phyloP scores from a whole-genome alignment of 2,113 vertebrate species.

The Excalfactoria chinensis region DNA sequence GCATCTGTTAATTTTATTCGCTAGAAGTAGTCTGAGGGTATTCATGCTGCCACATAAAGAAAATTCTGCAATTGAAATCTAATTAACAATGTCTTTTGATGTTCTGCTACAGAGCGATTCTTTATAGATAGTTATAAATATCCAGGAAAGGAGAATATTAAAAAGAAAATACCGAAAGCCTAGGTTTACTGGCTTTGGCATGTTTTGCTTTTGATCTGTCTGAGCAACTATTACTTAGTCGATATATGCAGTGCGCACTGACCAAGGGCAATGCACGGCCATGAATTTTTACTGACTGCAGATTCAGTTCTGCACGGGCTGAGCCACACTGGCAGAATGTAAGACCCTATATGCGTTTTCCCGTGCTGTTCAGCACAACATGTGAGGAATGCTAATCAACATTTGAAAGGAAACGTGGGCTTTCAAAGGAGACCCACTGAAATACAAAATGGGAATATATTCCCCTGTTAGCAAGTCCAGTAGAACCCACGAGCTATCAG shows the following conservation, averaged over 20 bases:
- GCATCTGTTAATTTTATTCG: slow-evolving; percentile 39
- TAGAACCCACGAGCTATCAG: not conserved
- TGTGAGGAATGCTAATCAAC: slow-evolving; percentile 62
- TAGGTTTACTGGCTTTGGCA: slow-evolving; percentile 4
- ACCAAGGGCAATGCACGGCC: slow-evolving; percentile 36
- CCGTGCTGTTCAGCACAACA: slow-evolving; percentile 16
- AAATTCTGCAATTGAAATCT: not conserved
- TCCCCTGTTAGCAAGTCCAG: not conserved
- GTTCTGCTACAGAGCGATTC: slow-evolving; percentile 24
- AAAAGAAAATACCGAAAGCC: slow-evolving; percentile 38
- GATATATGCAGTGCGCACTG: not conserved
- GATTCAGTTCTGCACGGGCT: not conserved
- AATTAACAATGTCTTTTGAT: slow-evolving; percentile 28
- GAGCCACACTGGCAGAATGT: slow-evolving; percentile 22
- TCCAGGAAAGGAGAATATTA: not conserved
- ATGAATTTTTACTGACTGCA: slow-evolving; percentile 45
- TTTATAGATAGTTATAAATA: slow-evolving; percentile 44
- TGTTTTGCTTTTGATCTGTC: slow-evolving; percentile 48
- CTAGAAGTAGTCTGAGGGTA: not conserved
- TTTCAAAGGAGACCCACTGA: slow-evolving; percentile 34
- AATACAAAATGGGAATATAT: slow-evolving; percentile 29
- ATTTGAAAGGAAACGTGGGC: slow-evolving; percentile 13
- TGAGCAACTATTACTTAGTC: slow-evolving; percentile 31
- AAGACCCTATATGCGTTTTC: slow-evolving; percentile 49
- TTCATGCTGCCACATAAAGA: not conserved